phyloP scores from a whole-genome alignment of 2,797 vertebrate species.

The Cirrhinus mrigala region DNA sequence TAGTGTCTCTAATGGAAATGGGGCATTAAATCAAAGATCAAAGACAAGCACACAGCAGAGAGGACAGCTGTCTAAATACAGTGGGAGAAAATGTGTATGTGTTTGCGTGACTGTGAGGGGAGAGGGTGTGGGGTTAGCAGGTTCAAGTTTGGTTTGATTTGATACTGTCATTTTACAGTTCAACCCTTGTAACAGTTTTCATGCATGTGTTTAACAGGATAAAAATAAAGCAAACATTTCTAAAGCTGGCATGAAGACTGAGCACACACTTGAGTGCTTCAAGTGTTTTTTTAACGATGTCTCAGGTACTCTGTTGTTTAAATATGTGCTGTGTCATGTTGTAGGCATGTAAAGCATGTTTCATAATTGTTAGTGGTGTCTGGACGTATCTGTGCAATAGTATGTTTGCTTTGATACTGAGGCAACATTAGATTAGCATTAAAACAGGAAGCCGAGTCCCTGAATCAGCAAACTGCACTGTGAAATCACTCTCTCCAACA shows the following conservation, averaged over 20 bases:
- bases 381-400: neutral
- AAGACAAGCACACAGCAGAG: constrained; percentile 60
- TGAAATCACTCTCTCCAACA: neutral
- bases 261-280: neutral
- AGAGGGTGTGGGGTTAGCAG: constrained; percentile 62
- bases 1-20: constrained; percentile 68
- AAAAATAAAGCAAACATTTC: neutral
- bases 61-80: constrained; percentile 66
- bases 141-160: constrained; percentile 33
- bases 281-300: neutral
- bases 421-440: constrained; percentile 24
- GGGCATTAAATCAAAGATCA: constrained; percentile 67
- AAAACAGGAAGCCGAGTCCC: constrained; percentile 22
- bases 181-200: constrained; percentile 37
- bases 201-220: constrained; percentile 3
- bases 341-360: constrained; percentile 4
- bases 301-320: neutral
- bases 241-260: neutral
- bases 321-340: neutral
- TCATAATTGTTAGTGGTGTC: neutral
- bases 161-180: constrained; percentile 23
- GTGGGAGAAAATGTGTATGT: constrained; percentile 47
- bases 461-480: constrained; percentile 23
- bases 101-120: constrained; percentile 49
- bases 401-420: constrained; percentile 13